Conservation (phyloP, 2,888 invertebrate genomes). For the Trissolcus brochymenae region DNA sequence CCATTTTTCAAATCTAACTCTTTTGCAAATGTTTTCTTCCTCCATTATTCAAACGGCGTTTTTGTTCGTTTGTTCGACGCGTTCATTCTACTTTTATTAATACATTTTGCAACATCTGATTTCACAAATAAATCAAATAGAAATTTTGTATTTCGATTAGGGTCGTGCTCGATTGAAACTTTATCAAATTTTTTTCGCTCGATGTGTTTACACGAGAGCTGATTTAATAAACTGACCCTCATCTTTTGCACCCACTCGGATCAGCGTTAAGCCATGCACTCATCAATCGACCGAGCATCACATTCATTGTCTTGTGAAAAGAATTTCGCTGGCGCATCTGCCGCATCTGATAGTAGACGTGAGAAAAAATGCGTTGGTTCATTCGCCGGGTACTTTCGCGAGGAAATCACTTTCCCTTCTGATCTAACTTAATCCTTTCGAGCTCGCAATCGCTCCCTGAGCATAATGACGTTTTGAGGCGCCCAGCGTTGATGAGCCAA, state of each 20-base stretch:
- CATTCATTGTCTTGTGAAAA: conserved; percentile 28
- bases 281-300: conserved; percentile 37
- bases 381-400: conserved; percentile 51
- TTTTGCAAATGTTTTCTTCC: conserved; percentile 6
- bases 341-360: conserved; percentile 38
- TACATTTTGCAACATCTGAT: no score
- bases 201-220: no score
- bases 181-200: conserved; percentile 7
- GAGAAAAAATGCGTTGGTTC: conserved; percentile 38
- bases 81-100: no score
- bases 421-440: conserved; percentile 51
- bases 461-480: conserved; percentile 28
- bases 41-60: conserved; percentile 15
- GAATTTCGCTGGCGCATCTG: conserved; percentile 39
- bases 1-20: conserved; percentile 27
- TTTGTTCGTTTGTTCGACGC: no score
- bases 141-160: no score
- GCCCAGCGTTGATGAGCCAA: conserved; percentile 19
- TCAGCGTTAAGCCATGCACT: conserved; percentile 51
- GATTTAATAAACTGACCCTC: no score
- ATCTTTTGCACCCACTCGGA: no score
- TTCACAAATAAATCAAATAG: no score
- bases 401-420: conserved; percentile 58
- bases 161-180: conserved; percentile 1
- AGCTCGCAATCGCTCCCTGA: conserved; percentile 34